Evolutionary conservation across 2,113 vertebrate genomes (phyloP).

Genomic region (Stictonetta naevosa): DNA sequence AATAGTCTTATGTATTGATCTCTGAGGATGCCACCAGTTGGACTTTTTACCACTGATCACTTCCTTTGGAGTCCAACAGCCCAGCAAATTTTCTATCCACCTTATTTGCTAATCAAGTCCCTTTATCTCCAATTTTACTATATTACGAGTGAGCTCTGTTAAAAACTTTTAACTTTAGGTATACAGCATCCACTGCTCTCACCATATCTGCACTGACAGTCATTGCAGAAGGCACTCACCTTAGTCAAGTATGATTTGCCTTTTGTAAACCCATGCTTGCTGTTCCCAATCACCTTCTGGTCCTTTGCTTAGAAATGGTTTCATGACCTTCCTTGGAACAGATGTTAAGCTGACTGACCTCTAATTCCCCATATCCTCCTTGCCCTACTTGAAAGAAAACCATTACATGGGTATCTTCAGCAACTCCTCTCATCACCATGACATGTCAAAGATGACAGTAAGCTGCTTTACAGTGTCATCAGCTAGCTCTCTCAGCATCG

Average conservation of each 20-base stretch:
- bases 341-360: no score
- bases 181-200: neutral
- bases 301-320: neutral
- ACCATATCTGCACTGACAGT: neutral
- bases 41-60: neutral
- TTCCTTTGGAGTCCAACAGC: neutral
- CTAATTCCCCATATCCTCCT: neutral
- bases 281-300: neutral
- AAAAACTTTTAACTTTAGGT: neutral
- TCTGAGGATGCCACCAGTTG: neutral
- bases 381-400: neutral
- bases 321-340: neutral
- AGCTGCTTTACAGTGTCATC: neutral
- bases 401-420: neutral
- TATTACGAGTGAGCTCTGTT: neutral
- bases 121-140: neutral
- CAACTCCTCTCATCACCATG: neutral
- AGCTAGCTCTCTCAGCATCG: neutral
- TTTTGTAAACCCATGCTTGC: neutral
- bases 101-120: accelerated
- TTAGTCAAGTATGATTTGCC: neutral
- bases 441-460: neutral
- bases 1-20: neutral
- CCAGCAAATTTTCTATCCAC: neutral
- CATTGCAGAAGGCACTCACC: neutral